A percentile compares a stretch with the other conserved stretches of the same genome.
phyloP scores from a whole-genome alignment of 2,113 vertebrate species.

The Cervus canadensis region DNA sequence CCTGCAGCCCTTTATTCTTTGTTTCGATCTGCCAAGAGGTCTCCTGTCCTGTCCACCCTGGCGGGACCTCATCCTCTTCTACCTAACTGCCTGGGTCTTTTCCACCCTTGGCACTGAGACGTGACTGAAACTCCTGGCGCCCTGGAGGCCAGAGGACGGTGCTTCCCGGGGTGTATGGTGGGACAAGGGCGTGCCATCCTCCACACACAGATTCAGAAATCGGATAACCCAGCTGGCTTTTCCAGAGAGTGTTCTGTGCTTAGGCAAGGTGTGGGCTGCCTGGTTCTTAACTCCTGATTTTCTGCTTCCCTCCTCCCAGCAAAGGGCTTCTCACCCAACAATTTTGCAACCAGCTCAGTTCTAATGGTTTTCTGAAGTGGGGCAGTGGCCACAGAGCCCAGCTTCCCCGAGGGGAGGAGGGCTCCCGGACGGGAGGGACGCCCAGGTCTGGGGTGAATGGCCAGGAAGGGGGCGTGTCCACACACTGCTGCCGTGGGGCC shows the following conservation, averaged over 20 bases:
- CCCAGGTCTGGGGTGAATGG: not conserved
- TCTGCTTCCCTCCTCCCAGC: not conserved
- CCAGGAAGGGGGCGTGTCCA: not conserved
- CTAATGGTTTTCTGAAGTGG: not conserved
- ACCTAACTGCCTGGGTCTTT: rapidly evolving
- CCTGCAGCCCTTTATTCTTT: not conserved
- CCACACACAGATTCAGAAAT: rapidly evolving
- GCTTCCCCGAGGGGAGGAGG: not conserved
- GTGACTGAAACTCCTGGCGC: not conserved
- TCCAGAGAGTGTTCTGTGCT: not conserved
- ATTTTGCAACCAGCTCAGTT: not conserved
- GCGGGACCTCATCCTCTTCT: not conserved
- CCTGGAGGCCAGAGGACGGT: not conserved
- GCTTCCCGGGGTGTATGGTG: rapidly evolving
- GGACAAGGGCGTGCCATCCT: rapidly evolving
- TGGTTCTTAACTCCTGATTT: too few species aligned
- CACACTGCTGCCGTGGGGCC: not conserved
- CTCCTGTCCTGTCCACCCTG: rapidly evolving
- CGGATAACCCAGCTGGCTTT: not conserved
- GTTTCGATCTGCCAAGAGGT: not conserved
- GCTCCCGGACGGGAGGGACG: rapidly evolving
- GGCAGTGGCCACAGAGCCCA: not conserved
- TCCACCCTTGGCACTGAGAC: not conserved
- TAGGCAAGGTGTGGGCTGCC: not conserved
- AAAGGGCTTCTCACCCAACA: not conserved